Evolutionary conservation across 2,888 invertebrate genomes (phyloP).

Genomic region (Myopa tessellatipennis): DNA sequence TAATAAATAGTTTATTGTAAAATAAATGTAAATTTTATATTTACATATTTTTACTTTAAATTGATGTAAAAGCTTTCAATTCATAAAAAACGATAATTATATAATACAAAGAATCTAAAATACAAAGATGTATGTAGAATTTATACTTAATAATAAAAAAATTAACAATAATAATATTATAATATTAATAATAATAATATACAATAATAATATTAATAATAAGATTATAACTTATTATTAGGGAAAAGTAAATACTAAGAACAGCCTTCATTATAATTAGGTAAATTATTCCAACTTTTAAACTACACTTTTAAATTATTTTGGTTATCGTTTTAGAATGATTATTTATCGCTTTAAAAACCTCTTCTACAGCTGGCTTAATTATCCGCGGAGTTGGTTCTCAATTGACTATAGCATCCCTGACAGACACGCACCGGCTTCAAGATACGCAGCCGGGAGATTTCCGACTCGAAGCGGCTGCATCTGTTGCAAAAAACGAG

Average conservation of each 20-base stretch:
- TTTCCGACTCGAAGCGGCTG: constrained; percentile 96
- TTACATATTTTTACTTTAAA: too few relatives aligned
- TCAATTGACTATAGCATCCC: constrained; percentile 80
- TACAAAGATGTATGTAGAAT: constrained; percentile 13
- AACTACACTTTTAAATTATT: not conserved
- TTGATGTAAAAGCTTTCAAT: not conserved
- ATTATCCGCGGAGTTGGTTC: constrained; percentile 63
- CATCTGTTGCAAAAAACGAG: constrained; percentile 97
- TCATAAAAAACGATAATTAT: constrained; percentile 2
- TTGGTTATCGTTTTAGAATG: not conserved
- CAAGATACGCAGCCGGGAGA: constrained; percentile 89
- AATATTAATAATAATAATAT: not conserved
- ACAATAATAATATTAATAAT: constrained; percentile 13
- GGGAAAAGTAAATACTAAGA: constrained; percentile 2
- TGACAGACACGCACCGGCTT: constrained; percentile 97
- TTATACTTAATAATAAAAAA: not conserved
- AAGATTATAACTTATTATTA: constrained; percentile 18
- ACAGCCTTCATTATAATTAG: constrained; percentile 33
- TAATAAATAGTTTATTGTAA: too few relatives aligned
- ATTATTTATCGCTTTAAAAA: not conserved
- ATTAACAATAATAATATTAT: too few relatives aligned
- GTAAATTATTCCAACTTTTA: not conserved
- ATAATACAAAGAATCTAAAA: constrained; percentile 6
- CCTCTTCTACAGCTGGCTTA: constrained; percentile 47
- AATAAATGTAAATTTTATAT: too few relatives aligned